A percentile compares a stretch with the other conserved stretches of the same genome.
Conservation (phyloP, 2,888 invertebrate species). For the Drosophila limbata region DNA sequence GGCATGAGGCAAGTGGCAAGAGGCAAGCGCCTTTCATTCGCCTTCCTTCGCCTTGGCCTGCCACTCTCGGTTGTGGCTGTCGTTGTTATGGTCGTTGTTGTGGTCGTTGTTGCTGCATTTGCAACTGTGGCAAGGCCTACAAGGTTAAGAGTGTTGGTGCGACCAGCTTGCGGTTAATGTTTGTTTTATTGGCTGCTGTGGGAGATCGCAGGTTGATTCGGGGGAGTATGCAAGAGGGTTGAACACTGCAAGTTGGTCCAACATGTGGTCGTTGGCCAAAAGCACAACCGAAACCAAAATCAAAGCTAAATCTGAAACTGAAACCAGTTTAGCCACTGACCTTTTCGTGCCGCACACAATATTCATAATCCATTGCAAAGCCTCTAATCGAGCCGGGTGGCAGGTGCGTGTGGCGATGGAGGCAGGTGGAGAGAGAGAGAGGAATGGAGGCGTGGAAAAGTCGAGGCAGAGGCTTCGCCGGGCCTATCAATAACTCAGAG, state of each 20-base stretch:
- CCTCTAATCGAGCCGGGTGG: conserved; percentile 56
- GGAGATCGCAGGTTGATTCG: neutral
- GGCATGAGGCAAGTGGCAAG: conserved; percentile 4
- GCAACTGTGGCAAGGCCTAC: conserved; percentile 82
- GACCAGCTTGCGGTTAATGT: conserved; percentile 50
- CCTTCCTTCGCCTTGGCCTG: conserved; percentile 76
- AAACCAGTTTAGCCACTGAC: conserved; percentile 75
- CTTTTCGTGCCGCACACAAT: conserved; percentile 65
- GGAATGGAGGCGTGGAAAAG: neutral
- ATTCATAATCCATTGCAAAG: conserved; percentile 59
- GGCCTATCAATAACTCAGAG: conserved; percentile 39
- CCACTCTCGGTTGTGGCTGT: conserved; percentile 29
- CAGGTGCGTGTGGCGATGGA: conserved; percentile 67
- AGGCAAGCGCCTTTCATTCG: conserved; percentile 40
- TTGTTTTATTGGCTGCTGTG: conserved; percentile 33
- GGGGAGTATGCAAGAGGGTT: conserved; percentile 1
- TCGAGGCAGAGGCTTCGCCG: conserved; percentile 25
- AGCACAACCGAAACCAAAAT: neutral
- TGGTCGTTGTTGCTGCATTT: conserved; percentile 15
- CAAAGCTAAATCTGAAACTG: conserved; percentile 3
- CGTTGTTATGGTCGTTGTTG: conserved; percentile 5
- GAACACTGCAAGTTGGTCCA: conserved; percentile 28
- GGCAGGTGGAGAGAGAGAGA: conserved; percentile 21
- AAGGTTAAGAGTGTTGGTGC: conserved; percentile 68
- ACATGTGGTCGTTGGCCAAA: conserved; percentile 29